Evolutionary conservation across 2,888 invertebrate species (phyloP), one percentile per base, ranked within the genome.

Genomic region (Cosmorhoe ocellata): DNA sequence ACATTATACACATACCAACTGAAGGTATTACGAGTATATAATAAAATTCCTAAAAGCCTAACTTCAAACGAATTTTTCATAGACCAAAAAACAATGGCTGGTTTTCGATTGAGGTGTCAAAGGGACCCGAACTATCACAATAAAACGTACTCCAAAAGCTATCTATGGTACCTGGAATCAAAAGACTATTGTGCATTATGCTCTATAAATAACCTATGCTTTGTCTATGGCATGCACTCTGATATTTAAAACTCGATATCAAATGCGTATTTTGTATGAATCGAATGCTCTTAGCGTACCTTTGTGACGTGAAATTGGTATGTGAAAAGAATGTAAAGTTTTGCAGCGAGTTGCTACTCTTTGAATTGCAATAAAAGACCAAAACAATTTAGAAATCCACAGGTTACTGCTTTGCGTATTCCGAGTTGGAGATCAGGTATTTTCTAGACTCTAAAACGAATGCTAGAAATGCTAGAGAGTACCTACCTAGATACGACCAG

Each of bases 221-320:
- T 27, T 47, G 28, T 37, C 43, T 50, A 37, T 42, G 18, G 11
- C 27, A n/a, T 45, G 39, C 47, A 48, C 39, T 44, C 12, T 41
- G 36, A 26, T 43, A 39, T 51, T 46, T 47, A 38, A 52, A 47
- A 52, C 18, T 14, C 34, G 33, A 46, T 51, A 43, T 36, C 34
- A 36, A 41, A 42, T 18, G 41, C 24, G 47, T 43, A 27, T 52
- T 47, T 43, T 28, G 33, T 24, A 32, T 13, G 24, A 38, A 33
- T 39, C 39, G 42, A 47, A 52, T 36, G 47, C 47, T 43, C 48
- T 52, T 43, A 42, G 7, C 10, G 13, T 32, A 32, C 13, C 46
- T 42, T 43, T 47, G 39, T 47, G 24, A 12, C 3, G 50, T 3
- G 6, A 39, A 43, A 44, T 34, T 3, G 30, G 18, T 32, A 27